Evolutionary conservation across 2,888 invertebrate genomes (phyloP).

Genomic region (Dryocosmus kuriphilus): DNA sequence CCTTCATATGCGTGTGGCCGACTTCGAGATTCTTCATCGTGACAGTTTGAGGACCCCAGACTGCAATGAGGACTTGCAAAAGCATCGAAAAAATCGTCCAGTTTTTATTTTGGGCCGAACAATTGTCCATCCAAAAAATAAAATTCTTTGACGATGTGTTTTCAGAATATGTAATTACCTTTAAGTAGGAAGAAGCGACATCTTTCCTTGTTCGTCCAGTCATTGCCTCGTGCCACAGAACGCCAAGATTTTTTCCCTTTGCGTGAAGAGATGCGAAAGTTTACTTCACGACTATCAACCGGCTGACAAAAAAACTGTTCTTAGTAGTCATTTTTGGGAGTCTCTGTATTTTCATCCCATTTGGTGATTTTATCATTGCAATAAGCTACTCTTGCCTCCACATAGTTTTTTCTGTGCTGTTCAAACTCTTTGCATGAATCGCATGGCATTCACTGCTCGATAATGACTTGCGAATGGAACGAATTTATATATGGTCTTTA

Average conservation of each 20-base stretch:
- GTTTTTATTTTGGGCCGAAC: neutral
- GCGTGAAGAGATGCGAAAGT: neutral
- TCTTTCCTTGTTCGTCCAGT: neutral
- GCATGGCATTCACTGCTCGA: neutral
- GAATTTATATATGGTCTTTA: neutral
- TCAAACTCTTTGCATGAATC: neutral
- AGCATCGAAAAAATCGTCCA: neutral
- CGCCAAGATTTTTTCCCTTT: neutral
- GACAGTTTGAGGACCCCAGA: neutral
- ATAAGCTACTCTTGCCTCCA: neutral
- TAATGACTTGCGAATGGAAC: neutral
- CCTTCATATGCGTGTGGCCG: neutral
- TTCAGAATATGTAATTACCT: neutral
- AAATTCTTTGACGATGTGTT: neutral
- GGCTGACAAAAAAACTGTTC: neutral
- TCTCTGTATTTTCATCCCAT: neutral
- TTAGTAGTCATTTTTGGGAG: constrained; percentile 3
- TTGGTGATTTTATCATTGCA: neutral
- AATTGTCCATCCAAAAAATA: constrained; percentile 7
- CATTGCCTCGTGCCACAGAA: neutral
- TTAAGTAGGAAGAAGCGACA: neutral
- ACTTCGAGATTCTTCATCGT: neutral
- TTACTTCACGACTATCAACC: neutral
- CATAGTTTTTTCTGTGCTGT: neutral
- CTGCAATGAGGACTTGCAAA: neutral